These are phyloP conservation scores for Diadegma fenestrale DNA, from an alignment of 2,888 invertebrate species.

Conservation along the genomic window DNA sequence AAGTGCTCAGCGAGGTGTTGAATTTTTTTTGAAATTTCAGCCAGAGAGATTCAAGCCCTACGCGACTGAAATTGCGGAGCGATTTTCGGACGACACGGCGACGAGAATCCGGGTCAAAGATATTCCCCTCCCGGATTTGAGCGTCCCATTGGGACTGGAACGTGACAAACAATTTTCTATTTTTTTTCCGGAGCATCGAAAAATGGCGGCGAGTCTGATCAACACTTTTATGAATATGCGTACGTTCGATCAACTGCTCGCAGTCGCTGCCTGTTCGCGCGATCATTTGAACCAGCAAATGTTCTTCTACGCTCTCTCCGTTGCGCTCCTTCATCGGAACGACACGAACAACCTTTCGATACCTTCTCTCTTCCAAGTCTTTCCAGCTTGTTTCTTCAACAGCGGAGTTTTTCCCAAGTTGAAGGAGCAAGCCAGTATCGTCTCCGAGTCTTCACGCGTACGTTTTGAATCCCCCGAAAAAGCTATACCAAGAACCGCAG, in stretches of 20 bases:
- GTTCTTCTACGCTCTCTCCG: conserved; percentile 92
- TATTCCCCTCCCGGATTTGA: conserved; percentile 88
- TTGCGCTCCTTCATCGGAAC: conserved; percentile 90
- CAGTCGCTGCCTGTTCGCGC: conserved; percentile 89
- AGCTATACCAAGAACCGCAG: background rate
- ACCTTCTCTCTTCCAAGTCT: conserved; percentile 91
- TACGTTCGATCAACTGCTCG: conserved; percentile 89
- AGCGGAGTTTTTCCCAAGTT: conserved; percentile 90
- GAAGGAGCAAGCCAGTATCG: conserved; percentile 89
- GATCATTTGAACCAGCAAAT: conserved; percentile 92
- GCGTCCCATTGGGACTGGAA: conserved; percentile 87
- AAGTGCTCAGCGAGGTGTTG: background rate
- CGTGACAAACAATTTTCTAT: conserved; percentile 90
- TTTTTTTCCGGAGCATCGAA: conserved; percentile 90
- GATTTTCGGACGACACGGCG: conserved; percentile 86
- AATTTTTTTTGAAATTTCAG: conserved; percentile 73
- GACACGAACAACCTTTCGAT: conserved; percentile 90
- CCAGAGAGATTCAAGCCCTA: conserved; percentile 87
- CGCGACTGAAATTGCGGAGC: conserved; percentile 87
- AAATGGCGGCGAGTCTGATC: conserved; percentile 90
- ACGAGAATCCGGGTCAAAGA: conserved; percentile 87
- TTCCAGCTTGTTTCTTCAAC: conserved; percentile 94
- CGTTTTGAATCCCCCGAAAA: conserved; percentile 71
- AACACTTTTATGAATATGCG: conserved; percentile 90
- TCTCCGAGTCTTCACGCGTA: conserved; percentile 88